Evolutionary conservation across 2,888 invertebrate species (phyloP).

Genomic region (Eurytoma californica): DNA sequence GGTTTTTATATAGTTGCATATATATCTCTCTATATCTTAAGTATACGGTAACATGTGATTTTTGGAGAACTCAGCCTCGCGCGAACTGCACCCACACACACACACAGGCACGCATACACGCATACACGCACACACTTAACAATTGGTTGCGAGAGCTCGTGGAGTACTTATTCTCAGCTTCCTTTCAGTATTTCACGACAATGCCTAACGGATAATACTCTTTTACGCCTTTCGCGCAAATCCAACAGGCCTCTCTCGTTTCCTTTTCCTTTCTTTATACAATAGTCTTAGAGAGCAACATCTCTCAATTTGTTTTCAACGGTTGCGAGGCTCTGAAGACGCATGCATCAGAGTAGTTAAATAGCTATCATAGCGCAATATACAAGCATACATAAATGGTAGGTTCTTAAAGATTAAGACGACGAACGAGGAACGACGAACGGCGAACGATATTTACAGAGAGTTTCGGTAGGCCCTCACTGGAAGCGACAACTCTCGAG

Average conservation of each 20-base stretch:
- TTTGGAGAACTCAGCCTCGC: neutral
- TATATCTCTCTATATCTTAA: constrained; percentile 32
- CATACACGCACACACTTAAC: constrained; percentile 17
- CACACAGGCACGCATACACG: neutral
- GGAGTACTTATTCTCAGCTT: constrained; percentile 5
- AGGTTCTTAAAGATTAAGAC: neutral
- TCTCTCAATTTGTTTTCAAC: neutral
- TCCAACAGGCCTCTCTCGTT: neutral
- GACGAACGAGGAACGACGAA: constrained; percentile 12
- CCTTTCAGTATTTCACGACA: neutral
- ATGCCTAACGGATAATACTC: constrained; percentile 24
- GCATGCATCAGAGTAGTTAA: neutral
- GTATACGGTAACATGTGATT: constrained; percentile 36
- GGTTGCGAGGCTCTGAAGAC: neutral
- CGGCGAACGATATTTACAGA: constrained; percentile 29
- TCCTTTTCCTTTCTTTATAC: neutral
- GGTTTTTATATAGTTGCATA: constrained; percentile 46
- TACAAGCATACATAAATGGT: constrained; percentile 1
- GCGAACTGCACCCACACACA: neutral
- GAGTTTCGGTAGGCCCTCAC: too few species aligned
- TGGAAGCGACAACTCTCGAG: too few species aligned
- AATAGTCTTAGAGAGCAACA: neutral
- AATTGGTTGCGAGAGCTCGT: constrained; percentile 6
- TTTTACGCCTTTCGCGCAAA: constrained; percentile 16
- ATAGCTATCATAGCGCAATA: neutral